Conservation (phyloP, 2,113 vertebrate species). For the Gasterosteus aculeatus region DNA sequence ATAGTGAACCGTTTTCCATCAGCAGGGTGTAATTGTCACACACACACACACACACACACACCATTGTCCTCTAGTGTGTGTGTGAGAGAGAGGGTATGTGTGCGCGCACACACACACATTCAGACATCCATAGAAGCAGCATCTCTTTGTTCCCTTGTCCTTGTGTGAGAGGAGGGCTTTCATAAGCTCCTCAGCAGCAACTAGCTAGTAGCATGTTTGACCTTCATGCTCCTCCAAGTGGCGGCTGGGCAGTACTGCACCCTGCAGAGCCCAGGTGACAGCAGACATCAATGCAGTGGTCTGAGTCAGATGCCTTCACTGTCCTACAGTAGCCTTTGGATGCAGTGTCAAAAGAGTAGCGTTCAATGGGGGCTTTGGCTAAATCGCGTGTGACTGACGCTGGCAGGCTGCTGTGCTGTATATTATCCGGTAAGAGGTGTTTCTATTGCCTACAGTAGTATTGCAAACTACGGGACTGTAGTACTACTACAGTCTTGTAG, state of each 20-base stretch:
- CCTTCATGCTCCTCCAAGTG: slow-evolving; percentile 79
- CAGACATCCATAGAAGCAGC: slow-evolving; percentile 53
- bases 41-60: slow-evolving; percentile 38
- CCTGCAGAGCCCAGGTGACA: slow-evolving; percentile 3
- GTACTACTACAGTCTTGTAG: not conserved
- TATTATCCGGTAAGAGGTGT: not conserved
- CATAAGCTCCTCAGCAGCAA: slow-evolving; percentile 68
- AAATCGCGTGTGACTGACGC: not conserved
- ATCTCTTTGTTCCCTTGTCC: slow-evolving; percentile 80
- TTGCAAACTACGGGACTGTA: no score
- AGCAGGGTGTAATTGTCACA: slow-evolving; percentile 59
- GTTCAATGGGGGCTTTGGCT: not conserved
- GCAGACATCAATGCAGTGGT: not conserved
- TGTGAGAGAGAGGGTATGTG: not conserved
- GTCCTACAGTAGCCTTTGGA: not conserved
- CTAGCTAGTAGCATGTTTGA: slow-evolving; percentile 78
- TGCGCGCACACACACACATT: not conserved
- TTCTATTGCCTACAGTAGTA: not conserved
- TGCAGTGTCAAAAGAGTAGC: not conserved
- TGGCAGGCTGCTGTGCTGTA: not conserved
- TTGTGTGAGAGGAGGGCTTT: slow-evolving; percentile 76
- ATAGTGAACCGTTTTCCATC: slow-evolving; percentile 56
- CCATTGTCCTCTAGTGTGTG: slow-evolving; percentile 46
- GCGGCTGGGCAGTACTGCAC: slow-evolving; percentile 54
- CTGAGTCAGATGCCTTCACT: slow-evolving; percentile 32